Percentiles rank a stretch among this genome's conserved stretches.
These are phyloP conservation scores for Echiichthys vipera DNA, from an alignment of 2,797 vertebrate genomes.

Conservation along the genomic window DNA sequence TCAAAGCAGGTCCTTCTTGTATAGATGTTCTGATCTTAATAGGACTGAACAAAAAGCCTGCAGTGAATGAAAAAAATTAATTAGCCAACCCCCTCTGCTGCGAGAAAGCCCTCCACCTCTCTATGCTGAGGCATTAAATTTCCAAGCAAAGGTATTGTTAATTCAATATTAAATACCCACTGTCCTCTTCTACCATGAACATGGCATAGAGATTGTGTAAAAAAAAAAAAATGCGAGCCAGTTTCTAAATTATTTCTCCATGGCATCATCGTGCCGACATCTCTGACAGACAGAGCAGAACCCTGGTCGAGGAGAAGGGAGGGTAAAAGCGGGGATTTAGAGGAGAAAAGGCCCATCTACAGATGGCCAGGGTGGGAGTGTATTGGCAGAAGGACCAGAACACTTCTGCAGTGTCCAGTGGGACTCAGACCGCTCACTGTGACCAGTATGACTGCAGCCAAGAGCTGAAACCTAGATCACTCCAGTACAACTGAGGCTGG, in stretches of 20 bases:
- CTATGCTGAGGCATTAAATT: constrained; percentile 29
- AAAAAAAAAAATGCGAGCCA: constrained; percentile 43
- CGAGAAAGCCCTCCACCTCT: constrained; percentile 34
- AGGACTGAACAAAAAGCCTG: constrained; percentile 47
- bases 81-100: constrained; percentile 23
- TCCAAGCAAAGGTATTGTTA: constrained; percentile 36
- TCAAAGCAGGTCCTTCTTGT: constrained; percentile 43
- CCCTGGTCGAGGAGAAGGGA: constrained; percentile 64
- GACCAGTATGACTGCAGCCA: constrained; percentile 77
- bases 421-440: constrained; percentile 78
- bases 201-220: constrained; percentile 21
- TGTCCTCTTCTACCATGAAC: constrained; percentile 28
- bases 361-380: constrained; percentile 87
- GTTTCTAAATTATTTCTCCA: constrained; percentile 53
- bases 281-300: constrained; percentile 72
- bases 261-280: constrained; percentile 58
- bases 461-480: constrained; percentile 77
- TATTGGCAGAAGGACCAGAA: constrained; percentile 82
- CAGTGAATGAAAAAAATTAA: constrained; percentile 54
- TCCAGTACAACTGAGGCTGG: constrained; percentile 69
- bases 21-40: constrained; percentile 52
- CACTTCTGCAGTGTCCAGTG: constrained; percentile 84
- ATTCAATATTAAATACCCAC: constrained; percentile 35
- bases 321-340: constrained; percentile 61
- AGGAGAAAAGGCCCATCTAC: constrained; percentile 81